phyloP scores from a whole-genome alignment of 1,140 invertebrate genomes.

The Anagrus nilaparvatae region DNA sequence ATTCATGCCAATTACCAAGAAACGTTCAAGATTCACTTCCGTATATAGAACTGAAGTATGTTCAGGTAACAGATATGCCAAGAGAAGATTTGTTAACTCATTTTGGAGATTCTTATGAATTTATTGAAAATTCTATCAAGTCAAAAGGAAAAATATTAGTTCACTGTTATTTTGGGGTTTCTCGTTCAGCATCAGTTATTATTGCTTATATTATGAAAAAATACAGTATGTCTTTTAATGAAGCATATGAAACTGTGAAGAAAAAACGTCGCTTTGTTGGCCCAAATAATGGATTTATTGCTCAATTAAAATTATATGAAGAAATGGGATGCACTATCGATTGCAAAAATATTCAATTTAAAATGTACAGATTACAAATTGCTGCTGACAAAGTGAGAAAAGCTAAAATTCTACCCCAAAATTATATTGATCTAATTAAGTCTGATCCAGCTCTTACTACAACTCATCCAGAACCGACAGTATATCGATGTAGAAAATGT shows the following conservation, averaged over 20 bases:
- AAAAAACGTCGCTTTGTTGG: constrained; percentile 53
- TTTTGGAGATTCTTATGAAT: constrained; percentile 62
- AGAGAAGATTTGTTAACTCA: constrained; percentile 72
- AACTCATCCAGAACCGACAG: constrained; percentile 67
- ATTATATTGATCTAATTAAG: constrained; percentile 64
- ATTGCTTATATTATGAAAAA: constrained; percentile 81
- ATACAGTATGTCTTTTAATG: constrained; percentile 55
- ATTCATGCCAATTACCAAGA: constrained; percentile 68
- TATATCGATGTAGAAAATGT: constrained; percentile 60
- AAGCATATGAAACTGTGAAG: constrained; percentile 59
- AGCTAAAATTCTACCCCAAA: constrained; percentile 71
- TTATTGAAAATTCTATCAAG: constrained; percentile 52
- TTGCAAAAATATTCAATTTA: constrained; percentile 59
- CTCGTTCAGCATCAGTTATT: constrained; percentile 70
- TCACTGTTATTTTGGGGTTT: constrained; percentile 81
- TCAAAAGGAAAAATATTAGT: constrained; percentile 56
- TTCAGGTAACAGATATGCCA: constrained; percentile 72
- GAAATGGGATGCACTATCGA: constrained; percentile 66
- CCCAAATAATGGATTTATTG: constrained; percentile 65
- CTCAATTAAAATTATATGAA: constrained; percentile 65
- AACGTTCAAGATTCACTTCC: constrained; percentile 53
- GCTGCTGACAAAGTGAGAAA: constrained; percentile 72
- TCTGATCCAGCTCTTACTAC: constrained; percentile 66
- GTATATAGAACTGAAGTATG: constrained; percentile 59
- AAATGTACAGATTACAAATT: constrained; percentile 63